Evolutionary conservation across 2,888 invertebrate species (phyloP).

Genomic region (Spicauda simplicius): DNA sequence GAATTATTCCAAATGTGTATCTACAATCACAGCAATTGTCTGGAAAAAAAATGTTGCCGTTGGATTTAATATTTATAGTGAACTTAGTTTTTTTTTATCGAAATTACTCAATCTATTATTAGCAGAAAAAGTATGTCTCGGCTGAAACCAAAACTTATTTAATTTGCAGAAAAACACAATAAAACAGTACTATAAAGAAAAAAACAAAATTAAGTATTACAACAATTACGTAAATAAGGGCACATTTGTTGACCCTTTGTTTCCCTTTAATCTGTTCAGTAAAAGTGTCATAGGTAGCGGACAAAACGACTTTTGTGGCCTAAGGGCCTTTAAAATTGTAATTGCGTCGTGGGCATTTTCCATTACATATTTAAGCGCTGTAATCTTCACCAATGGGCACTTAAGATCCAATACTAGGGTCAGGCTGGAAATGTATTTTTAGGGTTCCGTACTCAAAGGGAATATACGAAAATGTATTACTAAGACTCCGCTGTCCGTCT

Average conservation of each 20-base stretch:
- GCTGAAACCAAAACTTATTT: slow-evolving; percentile 14
- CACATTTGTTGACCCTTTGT: slow-evolving; percentile 1
- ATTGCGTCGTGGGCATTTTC: slow-evolving; percentile 35
- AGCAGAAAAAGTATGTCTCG: slow-evolving; percentile 26
- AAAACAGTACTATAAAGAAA: background rate
- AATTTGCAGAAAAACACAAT: no score
- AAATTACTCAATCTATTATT: slow-evolving; percentile 33
- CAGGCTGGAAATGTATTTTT: no score
- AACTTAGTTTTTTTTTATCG: slow-evolving; percentile 38
- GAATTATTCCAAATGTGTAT: slow-evolving; percentile 13
- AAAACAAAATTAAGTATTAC: background rate
- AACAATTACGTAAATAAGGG: background rate
- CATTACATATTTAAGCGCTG: slow-evolving; percentile 38
- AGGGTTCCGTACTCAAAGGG: no score
- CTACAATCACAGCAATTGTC: background rate
- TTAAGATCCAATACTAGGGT: slow-evolving; percentile 16
- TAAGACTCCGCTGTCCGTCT: no score
- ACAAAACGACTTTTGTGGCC: slow-evolving; percentile 6
- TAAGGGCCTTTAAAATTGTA: slow-evolving; percentile 20
- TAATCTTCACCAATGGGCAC: slow-evolving; percentile 36
- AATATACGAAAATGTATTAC: no score
- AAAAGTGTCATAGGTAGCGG: background rate
- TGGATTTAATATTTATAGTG: slow-evolving; percentile 34
- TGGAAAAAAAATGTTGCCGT: slow-evolving; percentile 6
- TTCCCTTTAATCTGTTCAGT: background rate